Evolutionary conservation across 1,140 invertebrate genomes (phyloP).

Genomic region (Leptopilina boulardi): DNA sequence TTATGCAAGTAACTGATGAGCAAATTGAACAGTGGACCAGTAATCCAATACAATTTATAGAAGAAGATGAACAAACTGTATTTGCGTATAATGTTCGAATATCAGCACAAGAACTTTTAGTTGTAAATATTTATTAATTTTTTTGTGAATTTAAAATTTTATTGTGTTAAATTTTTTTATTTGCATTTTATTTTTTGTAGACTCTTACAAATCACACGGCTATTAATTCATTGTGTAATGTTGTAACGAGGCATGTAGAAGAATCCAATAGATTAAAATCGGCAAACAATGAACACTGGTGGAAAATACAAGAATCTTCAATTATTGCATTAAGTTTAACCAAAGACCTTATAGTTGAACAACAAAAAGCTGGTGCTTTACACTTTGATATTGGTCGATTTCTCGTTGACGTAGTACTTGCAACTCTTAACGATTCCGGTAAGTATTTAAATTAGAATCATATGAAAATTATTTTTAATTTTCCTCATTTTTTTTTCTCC

Average conservation of each 20-base stretch:
- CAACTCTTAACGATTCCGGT: conserved; percentile 73
- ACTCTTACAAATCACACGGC: conserved; percentile 80
- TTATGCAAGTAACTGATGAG: conserved; percentile 88
- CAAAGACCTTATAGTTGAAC: conserved; percentile 78
- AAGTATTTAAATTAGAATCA: conserved; percentile 47
- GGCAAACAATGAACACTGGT: conserved; percentile 79
- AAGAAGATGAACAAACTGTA: conserved; percentile 86
- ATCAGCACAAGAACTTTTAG: conserved; percentile 84
- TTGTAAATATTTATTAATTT: conserved; percentile 67
- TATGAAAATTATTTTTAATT: conserved; percentile 25
- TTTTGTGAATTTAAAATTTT: not conserved
- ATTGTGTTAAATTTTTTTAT: not conserved
- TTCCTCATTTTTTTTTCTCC: not conserved
- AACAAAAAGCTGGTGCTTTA: conserved; percentile 75
- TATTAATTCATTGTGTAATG: conserved; percentile 79
- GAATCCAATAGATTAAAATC: conserved; percentile 73
- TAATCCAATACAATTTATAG: conserved; percentile 86
- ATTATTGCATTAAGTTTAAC: conserved; percentile 81
- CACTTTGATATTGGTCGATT: conserved; percentile 84
- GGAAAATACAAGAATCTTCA: conserved; percentile 87
- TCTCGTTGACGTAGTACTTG: conserved; percentile 79
- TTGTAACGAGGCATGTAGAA: conserved; percentile 81
- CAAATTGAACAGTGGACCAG: conserved; percentile 83
- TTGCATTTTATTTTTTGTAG: conserved; percentile 70
- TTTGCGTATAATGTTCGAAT: conserved; percentile 85